Percentiles rank a stretch among this genome's conserved stretches.
Conservation (phyloP, 1,140 invertebrate genomes). For the Rhopalosiphum padi region DNA sequence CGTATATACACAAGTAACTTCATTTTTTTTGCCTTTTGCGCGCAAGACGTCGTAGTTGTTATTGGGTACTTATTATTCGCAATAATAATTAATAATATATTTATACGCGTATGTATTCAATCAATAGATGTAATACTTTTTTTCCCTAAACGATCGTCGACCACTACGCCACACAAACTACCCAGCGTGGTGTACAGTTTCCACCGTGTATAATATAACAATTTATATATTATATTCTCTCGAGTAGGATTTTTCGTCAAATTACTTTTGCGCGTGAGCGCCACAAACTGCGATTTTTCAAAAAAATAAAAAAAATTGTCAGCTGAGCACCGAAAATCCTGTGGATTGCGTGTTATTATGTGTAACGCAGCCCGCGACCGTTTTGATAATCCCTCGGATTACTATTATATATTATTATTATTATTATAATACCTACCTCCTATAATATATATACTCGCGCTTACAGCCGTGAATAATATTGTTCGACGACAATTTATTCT, state of each 20-base stretch:
- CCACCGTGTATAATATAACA: neutral
- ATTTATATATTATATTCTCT: neutral
- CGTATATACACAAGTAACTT: neutral
- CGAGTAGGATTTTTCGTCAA: neutral
- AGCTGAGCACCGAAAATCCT: neutral
- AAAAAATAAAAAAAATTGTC: neutral
- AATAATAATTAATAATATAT: neutral
- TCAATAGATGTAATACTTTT: neutral
- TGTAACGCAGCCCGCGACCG: neutral
- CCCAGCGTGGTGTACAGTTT: neutral
- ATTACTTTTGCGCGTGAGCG: neutral
- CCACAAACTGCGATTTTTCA: neutral
- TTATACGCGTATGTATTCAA: neutral
- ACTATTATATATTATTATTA: neutral
- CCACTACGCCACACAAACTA: no score
- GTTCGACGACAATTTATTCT: constrained; percentile 6
- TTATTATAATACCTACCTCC: neutral
- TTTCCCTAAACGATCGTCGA: neutral
- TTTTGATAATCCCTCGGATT: neutral
- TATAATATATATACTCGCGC: neutral
- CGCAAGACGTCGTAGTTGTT: neutral
- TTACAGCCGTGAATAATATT: neutral
- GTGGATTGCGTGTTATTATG: neutral
- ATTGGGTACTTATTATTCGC: neutral
- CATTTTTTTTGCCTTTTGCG: constrained; percentile 19